Conservation (phyloP, 2,797 vertebrate species). For the Lemur catta region DNA sequence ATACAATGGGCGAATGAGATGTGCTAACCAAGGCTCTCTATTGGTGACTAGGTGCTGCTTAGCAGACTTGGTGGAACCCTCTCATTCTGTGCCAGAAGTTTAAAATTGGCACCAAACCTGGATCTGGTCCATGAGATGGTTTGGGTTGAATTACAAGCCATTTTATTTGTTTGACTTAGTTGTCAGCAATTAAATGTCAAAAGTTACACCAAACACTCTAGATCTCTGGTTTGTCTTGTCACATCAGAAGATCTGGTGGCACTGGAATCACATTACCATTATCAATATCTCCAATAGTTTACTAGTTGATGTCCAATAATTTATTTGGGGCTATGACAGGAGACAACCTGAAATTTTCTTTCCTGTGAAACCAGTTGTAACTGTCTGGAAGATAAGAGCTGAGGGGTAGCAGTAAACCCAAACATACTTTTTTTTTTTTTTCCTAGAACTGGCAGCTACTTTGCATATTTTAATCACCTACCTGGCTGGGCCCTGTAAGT, state of each 20-base stretch:
- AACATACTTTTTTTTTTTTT: background rate
- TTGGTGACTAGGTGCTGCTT: background rate
- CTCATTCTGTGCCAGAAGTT: background rate
- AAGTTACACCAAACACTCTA: background rate
- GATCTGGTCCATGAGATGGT: background rate
- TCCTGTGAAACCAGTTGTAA: background rate
- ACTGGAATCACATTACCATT: no score
- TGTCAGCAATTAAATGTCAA: background rate
- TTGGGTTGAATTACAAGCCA: background rate
- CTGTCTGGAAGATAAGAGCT: background rate
- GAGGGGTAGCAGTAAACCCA: background rate
- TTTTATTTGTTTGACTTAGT: background rate
- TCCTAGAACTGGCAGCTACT: background rate
- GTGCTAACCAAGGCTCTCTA: background rate
- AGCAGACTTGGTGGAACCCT: background rate
- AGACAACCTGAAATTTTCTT: background rate
- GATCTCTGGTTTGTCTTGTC: background rate
- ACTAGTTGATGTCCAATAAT: background rate
- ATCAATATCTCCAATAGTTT: background rate
- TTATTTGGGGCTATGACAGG: background rate
- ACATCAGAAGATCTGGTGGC: background rate
- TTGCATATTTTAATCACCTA: background rate
- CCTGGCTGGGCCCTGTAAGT: background rate
- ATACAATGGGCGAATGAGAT: background rate
- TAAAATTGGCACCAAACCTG: background rate